A percentile compares a stretch with the other conserved stretches of the same genome.
These are phyloP conservation scores for Drosophila robusta DNA, from an alignment of 2,888 invertebrate species.

Conservation along the genomic window DNA sequence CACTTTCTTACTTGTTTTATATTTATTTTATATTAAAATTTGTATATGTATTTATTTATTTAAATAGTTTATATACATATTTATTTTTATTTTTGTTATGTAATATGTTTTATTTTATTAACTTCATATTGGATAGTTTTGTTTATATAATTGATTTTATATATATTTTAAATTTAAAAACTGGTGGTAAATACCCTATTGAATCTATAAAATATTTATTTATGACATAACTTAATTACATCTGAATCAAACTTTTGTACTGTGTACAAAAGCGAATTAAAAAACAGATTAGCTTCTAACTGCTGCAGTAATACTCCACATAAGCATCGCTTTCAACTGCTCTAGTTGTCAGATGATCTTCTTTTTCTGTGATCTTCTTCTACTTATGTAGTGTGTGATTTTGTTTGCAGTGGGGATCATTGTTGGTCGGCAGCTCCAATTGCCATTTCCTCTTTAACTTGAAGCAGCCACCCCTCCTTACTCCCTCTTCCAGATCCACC, in stretches of 20 bases:
- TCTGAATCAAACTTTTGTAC: background rate
- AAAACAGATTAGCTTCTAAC: constrained; percentile 52
- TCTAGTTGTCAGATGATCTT: constrained; percentile 23
- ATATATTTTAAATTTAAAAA: too few species aligned
- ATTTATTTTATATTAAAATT: too few species aligned
- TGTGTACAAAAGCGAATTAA: constrained; percentile 25
- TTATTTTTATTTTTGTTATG: too few species aligned
- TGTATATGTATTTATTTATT: too few species aligned
- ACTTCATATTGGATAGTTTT: too few species aligned
- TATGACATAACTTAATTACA: too few species aligned
- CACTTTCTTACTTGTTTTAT: too few species aligned
- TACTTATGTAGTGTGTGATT: constrained; percentile 8
- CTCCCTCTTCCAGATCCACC: background rate
- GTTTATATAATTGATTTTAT: too few species aligned
- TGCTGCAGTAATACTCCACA: constrained; percentile 35
- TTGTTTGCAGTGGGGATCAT: constrained; percentile 14
- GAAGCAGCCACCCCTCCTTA: constrained; percentile 8
- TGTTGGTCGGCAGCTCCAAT: constrained; percentile 14
- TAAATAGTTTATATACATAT: too few species aligned
- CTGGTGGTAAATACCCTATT: too few species aligned
- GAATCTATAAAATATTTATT: too few species aligned
- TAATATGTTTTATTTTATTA: too few species aligned
- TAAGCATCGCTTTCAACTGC: constrained; percentile 27
- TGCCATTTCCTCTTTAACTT: constrained; percentile 30
- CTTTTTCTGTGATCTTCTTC: constrained; percentile 18